phyloP scores from a whole-genome alignment of 2,113 vertebrate genomes.

The Aptenodytes patagonicus region DNA sequence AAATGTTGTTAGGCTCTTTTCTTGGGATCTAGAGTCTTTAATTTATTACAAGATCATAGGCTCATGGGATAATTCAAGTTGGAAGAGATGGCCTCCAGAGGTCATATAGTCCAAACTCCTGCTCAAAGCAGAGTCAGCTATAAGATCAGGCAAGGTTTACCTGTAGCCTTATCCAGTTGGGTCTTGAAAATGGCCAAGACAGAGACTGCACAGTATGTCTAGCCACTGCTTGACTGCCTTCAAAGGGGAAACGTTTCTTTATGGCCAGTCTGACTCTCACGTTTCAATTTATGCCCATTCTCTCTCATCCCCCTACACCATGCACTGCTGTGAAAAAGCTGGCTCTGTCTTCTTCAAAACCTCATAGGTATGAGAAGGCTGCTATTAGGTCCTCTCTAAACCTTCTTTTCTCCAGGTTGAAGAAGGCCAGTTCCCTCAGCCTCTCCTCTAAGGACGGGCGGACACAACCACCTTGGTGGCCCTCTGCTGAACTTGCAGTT shows the following conservation, averaged over 20 bases:
- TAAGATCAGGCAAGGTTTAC: neutral
- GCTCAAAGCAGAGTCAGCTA: neutral
- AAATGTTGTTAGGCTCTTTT: neutral
- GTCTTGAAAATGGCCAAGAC: neutral
- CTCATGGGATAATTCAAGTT: neutral
- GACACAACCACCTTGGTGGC: neutral
- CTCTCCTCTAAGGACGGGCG: neutral
- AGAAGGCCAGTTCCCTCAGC: neutral
- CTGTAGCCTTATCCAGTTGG: neutral
- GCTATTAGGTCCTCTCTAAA: neutral
- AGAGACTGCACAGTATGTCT: neutral
- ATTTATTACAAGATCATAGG: neutral
- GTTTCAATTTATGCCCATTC: neutral
- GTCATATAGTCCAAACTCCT: neutral
- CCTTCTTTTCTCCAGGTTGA: neutral
- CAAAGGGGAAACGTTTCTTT: neutral
- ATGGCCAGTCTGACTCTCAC: neutral
- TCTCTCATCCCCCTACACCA: neutral
- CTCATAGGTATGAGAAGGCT: neutral
- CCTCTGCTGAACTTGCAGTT: neutral
- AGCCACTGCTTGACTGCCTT: neutral
- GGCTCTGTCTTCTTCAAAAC: neutral
- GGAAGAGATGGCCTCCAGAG: neutral
- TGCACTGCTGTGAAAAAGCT: neutral
- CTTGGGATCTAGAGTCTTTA: neutral